Conservation (phyloP, 2,888 invertebrate genomes). For the Eilema depressum region DNA sequence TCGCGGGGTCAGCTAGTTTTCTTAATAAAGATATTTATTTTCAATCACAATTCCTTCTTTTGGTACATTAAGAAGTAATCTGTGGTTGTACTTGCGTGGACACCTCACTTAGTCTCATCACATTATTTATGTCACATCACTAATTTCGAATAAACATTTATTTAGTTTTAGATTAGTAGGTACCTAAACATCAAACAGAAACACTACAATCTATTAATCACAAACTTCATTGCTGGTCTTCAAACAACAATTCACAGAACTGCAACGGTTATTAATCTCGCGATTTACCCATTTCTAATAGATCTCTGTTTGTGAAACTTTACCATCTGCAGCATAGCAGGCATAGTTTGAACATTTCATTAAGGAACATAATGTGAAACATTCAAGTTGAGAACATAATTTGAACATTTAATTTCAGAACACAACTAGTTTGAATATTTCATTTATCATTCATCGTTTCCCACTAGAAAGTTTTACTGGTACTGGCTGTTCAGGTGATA, state of each 20-base stretch:
- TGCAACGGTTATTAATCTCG: slow-evolving; percentile 37
- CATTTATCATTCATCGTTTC: background rate
- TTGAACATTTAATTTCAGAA: background rate
- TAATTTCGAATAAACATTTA: background rate
- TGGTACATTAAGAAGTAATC: too few relatives aligned
- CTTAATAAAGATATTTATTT: background rate
- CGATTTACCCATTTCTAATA: slow-evolving; percentile 43
- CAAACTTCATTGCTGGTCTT: slow-evolving; percentile 2
- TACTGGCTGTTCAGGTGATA: background rate
- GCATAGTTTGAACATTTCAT: background rate
- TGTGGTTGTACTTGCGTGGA: background rate
- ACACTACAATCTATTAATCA: slow-evolving; percentile 21
- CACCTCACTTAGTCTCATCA: background rate
- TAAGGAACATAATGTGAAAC: background rate
- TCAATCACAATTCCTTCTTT: background rate
- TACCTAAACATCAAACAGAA: background rate
- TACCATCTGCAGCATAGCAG: slow-evolving; percentile 13
- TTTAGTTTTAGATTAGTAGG: too few relatives aligned
- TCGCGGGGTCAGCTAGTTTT: too few relatives aligned
- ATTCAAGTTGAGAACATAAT: background rate
- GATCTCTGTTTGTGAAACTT: slow-evolving; percentile 17
- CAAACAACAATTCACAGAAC: slow-evolving; percentile 16
- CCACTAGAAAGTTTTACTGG: background rate
- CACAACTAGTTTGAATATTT: slow-evolving; percentile 13
- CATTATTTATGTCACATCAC: background rate